A percentile compares a stretch with the other conserved stretches of the same genome.
Conservation (phyloP, 64 coral and sea anemone genomes). For the Porites lutea region DNA sequence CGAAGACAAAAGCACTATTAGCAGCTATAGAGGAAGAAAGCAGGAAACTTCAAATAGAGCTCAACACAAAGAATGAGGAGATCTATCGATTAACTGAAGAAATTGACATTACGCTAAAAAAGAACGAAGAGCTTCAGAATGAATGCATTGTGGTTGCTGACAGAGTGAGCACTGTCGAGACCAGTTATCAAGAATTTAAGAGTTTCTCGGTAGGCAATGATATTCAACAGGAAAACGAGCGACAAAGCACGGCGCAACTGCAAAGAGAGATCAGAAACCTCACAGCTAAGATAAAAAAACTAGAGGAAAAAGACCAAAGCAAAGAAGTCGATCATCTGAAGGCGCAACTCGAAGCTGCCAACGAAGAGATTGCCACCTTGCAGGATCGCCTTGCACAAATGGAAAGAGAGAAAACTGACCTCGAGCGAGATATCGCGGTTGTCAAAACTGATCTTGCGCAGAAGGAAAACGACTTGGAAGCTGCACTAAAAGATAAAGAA, state of each 20-base stretch:
- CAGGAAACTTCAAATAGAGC: slow-evolving; percentile 54
- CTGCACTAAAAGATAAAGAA: slow-evolving; percentile 74
- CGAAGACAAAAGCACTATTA: slow-evolving; percentile 74
- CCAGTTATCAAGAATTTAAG: slow-evolving; percentile 84
- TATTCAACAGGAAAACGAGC: slow-evolving; percentile 59
- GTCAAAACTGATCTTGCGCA: slow-evolving; percentile 71
- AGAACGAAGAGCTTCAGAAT: slow-evolving; percentile 81
- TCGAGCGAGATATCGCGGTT: slow-evolving; percentile 74
- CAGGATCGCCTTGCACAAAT: slow-evolving; percentile 68
- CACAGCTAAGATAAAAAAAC: slow-evolving; percentile 62
- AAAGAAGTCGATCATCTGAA: slow-evolving; percentile 89
- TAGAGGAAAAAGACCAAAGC: slow-evolving; percentile 80
- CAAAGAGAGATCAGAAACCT: slow-evolving; percentile 70
- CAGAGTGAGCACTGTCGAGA: slow-evolving; percentile 76
- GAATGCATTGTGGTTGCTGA: slow-evolving; percentile 80
- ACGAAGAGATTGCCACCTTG: slow-evolving; percentile 71
- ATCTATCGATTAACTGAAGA: slow-evolving; percentile 71
- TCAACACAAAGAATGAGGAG: slow-evolving; percentile 82
- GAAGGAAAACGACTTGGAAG: slow-evolving; percentile 85
- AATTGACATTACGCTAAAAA: slow-evolving; percentile 72
- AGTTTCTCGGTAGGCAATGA: slow-evolving; percentile 59
- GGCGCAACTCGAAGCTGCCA: slow-evolving; percentile 83
- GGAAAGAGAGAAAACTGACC: slow-evolving; percentile 82
- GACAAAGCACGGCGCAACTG: slow-evolving; percentile 66
- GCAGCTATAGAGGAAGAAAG: slow-evolving; percentile 78